phyloP scores from a whole-genome alignment of 2,797 vertebrate genomes.

The Poecilia gillii region DNA sequence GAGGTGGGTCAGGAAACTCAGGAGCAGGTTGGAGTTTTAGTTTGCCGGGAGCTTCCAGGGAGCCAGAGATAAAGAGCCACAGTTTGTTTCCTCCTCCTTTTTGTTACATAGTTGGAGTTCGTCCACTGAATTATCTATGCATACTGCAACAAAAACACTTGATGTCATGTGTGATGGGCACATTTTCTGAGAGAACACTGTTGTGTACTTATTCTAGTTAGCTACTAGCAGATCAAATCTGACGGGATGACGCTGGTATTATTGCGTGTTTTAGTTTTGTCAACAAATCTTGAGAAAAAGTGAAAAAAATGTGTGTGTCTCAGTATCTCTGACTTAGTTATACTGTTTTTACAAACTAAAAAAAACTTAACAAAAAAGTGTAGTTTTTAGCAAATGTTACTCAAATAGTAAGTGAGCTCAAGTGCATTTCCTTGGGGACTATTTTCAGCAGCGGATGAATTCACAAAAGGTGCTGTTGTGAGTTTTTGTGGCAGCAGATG shows the following conservation, averaged over 20 bases:
- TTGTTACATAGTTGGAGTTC: constrained; percentile 41
- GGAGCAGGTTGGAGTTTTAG: constrained; percentile 62
- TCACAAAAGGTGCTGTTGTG: constrained; percentile 29
- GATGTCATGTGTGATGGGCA: constrained; percentile 67
- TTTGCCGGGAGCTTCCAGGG: constrained; percentile 55
- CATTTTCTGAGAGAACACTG: constrained; percentile 56
- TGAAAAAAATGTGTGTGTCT: constrained; percentile 15
- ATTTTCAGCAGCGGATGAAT: constrained; percentile 41
- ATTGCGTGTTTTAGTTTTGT: constrained; percentile 28
- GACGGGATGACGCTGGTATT: constrained; percentile 41
- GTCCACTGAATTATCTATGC: constrained; percentile 73
- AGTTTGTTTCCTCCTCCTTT: constrained; percentile 7
- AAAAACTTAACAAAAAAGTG: constrained; percentile 6
- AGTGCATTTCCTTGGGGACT: constrained; percentile 43
- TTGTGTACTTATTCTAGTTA: constrained; percentile 48
- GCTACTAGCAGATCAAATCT: constrained; percentile 36
- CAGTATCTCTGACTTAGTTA: constrained; percentile 15
- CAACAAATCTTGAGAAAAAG: constrained; percentile 39
- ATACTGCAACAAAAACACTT: constrained; percentile 68
- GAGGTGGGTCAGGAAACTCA: constrained; percentile 51
- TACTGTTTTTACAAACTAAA: constrained; percentile 22
- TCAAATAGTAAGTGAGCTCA: constrained; percentile 20
- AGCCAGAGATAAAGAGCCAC: constrained; percentile 52
- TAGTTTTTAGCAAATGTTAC: constrained; percentile 19
- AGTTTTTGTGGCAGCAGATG: constrained; percentile 22